Evolutionary conservation across 2,888 invertebrate genomes (phyloP), one percentile per base, ranked within the genome.

Genomic region (Icerya purchasi): DNA sequence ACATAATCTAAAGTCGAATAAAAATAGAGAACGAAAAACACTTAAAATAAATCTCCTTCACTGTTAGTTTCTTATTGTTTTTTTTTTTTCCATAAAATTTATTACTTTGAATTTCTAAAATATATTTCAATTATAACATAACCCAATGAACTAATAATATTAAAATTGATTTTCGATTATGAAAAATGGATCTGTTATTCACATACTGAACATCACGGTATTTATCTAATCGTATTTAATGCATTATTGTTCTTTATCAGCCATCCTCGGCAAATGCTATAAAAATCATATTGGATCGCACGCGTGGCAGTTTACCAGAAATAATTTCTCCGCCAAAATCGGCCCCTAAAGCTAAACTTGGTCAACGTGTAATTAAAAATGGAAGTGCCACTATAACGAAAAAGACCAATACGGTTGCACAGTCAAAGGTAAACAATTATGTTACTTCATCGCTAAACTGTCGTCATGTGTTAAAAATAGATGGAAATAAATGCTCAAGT

Each of bases 231-330:
- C 52, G 54, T 2, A 67, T 50, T 22, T 50, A 53, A 49, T 5
- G 10, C 54, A 5, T 60, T 36, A 50, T 56, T 61, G 36, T 52
- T n/a, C 57, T 50, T 62, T 57, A 58, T 18, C 23, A 64, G 64
- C 63, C 63, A 10, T 61, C 61, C 50, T 63, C 64, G 36, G 63
- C 60, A 10, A 53, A 59, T 14, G 58, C 62, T 53, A 64, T 66
- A 10, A 65, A 65, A 62, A 61, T 60, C 22, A 62, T 66, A 20
- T 57, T 67, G 25, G 67, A 67, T 51, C 67, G 66, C 60, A 64
- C 65, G 18, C 62, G 67, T 53, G 65, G 66, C n/a, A 62, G 57
- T 61, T 59, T 66, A 50, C 66, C 67, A 14, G 66, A 66, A 53
- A 61, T 63, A 50, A 64, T 64, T 14, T 50, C 56, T 20, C 56